Percentiles rank a stretch among this genome's conserved stretches.
Evolutionary conservation across 2,797 vertebrate genomes (phyloP).

Genomic region (Gymnopithys bicolor): DNA sequence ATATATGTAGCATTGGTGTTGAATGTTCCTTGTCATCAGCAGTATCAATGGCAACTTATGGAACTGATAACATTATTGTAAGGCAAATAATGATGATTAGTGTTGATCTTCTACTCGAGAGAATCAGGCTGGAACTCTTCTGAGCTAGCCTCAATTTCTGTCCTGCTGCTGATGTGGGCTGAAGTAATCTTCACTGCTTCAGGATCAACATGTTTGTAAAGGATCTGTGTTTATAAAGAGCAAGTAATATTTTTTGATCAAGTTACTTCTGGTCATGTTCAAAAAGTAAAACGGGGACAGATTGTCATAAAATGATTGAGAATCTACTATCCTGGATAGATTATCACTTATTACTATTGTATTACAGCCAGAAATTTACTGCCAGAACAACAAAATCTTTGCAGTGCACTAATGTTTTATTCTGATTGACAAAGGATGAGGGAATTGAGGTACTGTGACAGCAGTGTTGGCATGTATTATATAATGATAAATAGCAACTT

Average conservation of each 20-base stretch:
- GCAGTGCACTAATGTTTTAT: background rate
- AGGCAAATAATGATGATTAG: background rate
- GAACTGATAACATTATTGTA: background rate
- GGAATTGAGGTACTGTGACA: background rate
- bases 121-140: background rate
- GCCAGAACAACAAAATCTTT: background rate
- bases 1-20: background rate
- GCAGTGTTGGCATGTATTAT: background rate
- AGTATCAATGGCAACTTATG: background rate
- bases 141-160: background rate
- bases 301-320: background rate
- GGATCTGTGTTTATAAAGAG: background rate
- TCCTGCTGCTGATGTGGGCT: background rate
- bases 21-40: background rate
- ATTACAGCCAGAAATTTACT: background rate
- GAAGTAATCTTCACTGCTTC: background rate
- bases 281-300: background rate
- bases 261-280: background rate
- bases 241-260: background rate
- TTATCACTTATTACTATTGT: background rate
- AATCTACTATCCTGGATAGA: background rate
- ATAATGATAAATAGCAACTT: slow-evolving; percentile 23
- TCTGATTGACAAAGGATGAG: background rate
- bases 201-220: background rate
- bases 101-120: background rate